Evolutionary conservation across 37 sponge, comb jelly and placozoan genomes (phyloP), one percentile per base, ranked within the genome.

Genomic region (Beroe ovata): DNA sequence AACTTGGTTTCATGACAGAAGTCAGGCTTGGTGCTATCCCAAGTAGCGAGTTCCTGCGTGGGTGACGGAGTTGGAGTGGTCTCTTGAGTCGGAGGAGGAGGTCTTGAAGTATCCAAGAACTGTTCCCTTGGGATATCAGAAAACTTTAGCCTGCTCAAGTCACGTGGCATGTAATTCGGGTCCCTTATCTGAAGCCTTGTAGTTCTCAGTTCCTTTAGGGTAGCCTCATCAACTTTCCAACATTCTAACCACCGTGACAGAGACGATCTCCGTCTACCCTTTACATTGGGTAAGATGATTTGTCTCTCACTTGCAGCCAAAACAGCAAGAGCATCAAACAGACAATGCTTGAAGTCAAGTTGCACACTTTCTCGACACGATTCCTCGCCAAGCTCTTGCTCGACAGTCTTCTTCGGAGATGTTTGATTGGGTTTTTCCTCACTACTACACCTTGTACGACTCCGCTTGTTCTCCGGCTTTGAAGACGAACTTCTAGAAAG

Each of bases 311-410:
- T 66, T 37, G 69, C 30, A 4, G 29, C 30, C 32, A 66, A 37
- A 32, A 66, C 69, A 6, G 69, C 69, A 32, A 66, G 69, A 30
- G 69, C 69, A 30, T 66, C 69, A 66, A 66, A 66, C 32, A 66
- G 30, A 25, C 30, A 29, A 18, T 30, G 29, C 34, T 30, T 66
- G 16, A 66, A 66, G 36, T 30, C 69, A 18, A 66, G 16, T 33
- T 66, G 69, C 14, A 30, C 32, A 66, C 34, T 37, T 32, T 66
- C 34, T 37, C 34, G 32, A 47, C 11, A 11, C 54, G 54, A 47
- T 1, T 30, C 16, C 8, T 66, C 30, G 8, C 8, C 32, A 34
- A 4, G 25, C 16, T 25, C 25, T 66, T 66, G 29, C 8, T 16
- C 34, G 18, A 8, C 2, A 32, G 33, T 66, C 14, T 33, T 66